These are phyloP conservation scores for Erythrolamprus reginae DNA, from an alignment of 2,113 vertebrate species.

Conservation along the genomic window DNA sequence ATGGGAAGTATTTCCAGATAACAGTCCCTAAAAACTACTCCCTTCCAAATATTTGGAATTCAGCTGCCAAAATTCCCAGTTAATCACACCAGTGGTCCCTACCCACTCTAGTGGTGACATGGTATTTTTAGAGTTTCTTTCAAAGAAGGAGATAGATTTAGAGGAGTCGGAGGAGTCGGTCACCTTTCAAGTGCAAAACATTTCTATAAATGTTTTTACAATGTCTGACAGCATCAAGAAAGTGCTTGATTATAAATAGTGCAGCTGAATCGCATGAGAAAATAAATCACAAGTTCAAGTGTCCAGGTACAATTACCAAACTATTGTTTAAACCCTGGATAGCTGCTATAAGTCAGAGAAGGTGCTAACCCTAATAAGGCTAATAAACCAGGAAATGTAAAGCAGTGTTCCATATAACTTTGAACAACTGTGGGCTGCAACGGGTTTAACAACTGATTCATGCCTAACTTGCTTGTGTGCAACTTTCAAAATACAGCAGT, in stretches of 20 bases:
- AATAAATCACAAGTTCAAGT: background rate
- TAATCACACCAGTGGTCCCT: background rate
- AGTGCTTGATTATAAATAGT: background rate
- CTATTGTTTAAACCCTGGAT: background rate
- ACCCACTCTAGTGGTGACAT: background rate
- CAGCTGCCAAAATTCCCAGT: background rate
- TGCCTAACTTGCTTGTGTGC: too few relatives aligned
- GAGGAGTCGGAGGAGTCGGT: background rate
- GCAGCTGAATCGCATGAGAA: background rate
- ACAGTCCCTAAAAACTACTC: background rate
- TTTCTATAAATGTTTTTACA: background rate
- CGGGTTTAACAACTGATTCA: too few relatives aligned
- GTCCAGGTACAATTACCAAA: background rate
- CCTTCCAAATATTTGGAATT: background rate
- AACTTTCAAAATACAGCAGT: too few relatives aligned
- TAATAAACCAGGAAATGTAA: background rate
- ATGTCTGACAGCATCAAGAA: background rate
- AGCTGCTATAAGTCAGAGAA: background rate
- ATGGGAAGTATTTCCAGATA: background rate
- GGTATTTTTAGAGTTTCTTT: background rate
- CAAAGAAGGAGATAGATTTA: background rate
- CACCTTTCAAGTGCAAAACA: background rate
- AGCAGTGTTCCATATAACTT: background rate
- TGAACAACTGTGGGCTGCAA: too few relatives aligned
- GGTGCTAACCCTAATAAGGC: background rate